Evolutionary conservation across 2,113 vertebrate species (phyloP), one percentile per base, ranked within the genome.

Genomic region (Odocoileus virginianus): DNA sequence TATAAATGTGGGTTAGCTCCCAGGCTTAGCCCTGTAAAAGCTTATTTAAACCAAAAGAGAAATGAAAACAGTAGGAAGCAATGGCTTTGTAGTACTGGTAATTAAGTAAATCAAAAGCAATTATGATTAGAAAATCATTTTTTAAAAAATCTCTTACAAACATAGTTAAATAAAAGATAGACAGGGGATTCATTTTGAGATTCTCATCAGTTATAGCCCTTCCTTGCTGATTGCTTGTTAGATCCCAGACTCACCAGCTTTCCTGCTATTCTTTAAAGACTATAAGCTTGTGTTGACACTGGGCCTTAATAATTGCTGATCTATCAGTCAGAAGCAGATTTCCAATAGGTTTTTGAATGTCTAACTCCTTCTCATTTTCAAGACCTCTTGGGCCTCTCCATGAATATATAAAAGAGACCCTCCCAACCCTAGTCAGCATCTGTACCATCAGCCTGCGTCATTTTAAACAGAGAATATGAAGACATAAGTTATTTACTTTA

Each of bases 91-190:
- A n/a, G 43, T 60, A 74, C 55, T 13, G 54, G 25, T 90, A 90
- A 96, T 85, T 82, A 96, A 94, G 40, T 52, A 83, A 96, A 94
- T 36, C 30, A 94, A 95, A 96, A 79, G 74, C 11, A 89, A 94
- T 88, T 94, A 86, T 54, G 64, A 87, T 74, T 78, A 74, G 25
- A 6, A 87, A 91, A 61, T 47, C 0, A 45, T 64, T 79, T 89
- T 74, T 11, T n/a, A 2, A 4, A 54, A 21, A 55, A 14, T 83
- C 11, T 81, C 36, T 89, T 94, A 45, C 92, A 97, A 89, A 89
- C 10, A 64, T 11, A 83, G 21, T 81, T 76, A n/a, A 74, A 71
- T 67, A 87, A 40, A 88, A n/a, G 33, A 71, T 28, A 82, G 8
- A 40, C 25, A 10, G 28, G 47, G 43, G 36, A 64, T 61, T 89